phyloP scores from a whole-genome alignment of 2,888 invertebrate species.

The Pachydiplax longipennis region DNA sequence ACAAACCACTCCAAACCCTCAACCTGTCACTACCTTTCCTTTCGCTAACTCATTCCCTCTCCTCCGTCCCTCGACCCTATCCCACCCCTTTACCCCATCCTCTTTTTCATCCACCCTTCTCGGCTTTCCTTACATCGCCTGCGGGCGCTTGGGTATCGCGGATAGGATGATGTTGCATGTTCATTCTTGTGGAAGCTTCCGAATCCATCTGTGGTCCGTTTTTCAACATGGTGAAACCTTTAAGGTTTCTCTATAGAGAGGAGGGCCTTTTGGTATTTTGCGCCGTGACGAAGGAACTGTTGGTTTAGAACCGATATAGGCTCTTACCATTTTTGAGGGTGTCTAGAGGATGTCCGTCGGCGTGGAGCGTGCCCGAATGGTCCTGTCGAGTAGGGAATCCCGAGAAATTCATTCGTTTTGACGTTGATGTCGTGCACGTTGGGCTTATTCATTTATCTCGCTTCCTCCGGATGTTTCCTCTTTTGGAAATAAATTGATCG shows the following conservation, averaged over 20 bases:
- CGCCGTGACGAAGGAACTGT: background rate
- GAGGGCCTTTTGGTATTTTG: background rate
- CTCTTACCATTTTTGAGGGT: background rate
- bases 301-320: background rate
- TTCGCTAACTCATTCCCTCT: background rate
- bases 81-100: background rate
- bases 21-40: background rate
- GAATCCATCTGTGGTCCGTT: slow-evolving; percentile 1
- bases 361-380: too few species aligned
- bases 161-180: slow-evolving; percentile 37
- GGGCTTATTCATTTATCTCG: too few species aligned
- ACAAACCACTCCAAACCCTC: background rate
- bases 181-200: slow-evolving; percentile 16
- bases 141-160: slow-evolving; percentile 15
- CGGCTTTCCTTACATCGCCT: slow-evolving; percentile 14
- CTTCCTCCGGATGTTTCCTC: too few species aligned
- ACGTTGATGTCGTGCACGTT: too few species aligned
- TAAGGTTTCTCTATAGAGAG: background rate
- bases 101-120: background rate
- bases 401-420: too few species aligned
- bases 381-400: too few species aligned
- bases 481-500: too few species aligned
- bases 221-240: background rate
- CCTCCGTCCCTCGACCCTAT: too few species aligned
- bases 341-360: too few species aligned